phyloP scores from a whole-genome alignment of 2,113 vertebrate species.

The Pedionomus torquatus region DNA sequence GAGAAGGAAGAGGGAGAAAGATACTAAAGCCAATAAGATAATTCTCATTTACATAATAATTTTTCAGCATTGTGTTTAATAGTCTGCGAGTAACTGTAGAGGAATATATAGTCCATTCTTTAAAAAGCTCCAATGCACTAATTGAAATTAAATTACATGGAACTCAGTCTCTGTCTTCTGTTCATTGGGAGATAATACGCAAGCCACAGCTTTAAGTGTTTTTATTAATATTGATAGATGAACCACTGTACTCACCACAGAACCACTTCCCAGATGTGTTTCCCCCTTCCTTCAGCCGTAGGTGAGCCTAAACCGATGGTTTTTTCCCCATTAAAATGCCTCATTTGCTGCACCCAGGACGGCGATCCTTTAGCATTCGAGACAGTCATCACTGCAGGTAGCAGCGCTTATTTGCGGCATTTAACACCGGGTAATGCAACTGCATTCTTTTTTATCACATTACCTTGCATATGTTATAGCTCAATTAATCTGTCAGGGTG shows the following conservation, averaged over 20 bases:
- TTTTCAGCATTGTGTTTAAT: conserved; percentile 60
- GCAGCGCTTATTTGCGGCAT: neutral
- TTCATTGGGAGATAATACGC: conserved; percentile 45
- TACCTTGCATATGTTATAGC: neutral
- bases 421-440: neutral
- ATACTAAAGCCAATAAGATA: conserved; percentile 48
- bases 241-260: neutral
- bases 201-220: neutral
- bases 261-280: neutral
- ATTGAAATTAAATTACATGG: conserved; percentile 72
- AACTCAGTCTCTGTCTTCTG: conserved; percentile 50
- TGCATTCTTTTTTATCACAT: neutral
- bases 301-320: neutral
- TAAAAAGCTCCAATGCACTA: conserved; percentile 62
- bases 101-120: conserved; percentile 44
- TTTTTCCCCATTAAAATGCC: neutral
- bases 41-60: conserved; percentile 58
- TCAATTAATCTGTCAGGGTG: conserved; percentile 7
- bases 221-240: conserved; percentile 46
- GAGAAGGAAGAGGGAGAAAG: conserved; percentile 4
- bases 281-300: neutral
- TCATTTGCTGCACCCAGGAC: neutral
- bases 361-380: neutral
- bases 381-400: conserved; percentile 8
- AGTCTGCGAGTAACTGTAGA: conserved; percentile 28